Base-by-base conservation (phyloP, 2,113 vertebrate genomes). In the Sakesphorus luctuosus region DNA sequence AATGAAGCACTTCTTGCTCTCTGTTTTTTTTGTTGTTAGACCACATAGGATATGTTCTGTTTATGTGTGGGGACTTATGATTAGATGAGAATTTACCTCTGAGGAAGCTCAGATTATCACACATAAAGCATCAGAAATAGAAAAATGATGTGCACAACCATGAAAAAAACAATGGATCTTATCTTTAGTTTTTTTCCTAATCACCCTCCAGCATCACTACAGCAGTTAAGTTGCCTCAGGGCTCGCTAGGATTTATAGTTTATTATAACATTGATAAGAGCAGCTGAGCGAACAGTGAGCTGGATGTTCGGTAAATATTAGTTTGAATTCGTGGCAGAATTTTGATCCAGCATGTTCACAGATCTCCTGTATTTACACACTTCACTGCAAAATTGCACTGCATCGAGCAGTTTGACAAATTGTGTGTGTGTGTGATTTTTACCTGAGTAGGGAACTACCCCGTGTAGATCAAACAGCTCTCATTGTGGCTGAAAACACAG, bases 1-100 rank as follows among this genome's bases (percentile, higher is more conserved):
- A 97, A 97, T 95, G 96, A 97, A 97, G 94, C 89, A 95, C 95
- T 95, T 92, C 78, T 89, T 93, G 93, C 89, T 91, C 83, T 95
- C 74, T 93, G 33, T 25, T 92, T 92, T 92, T 92, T 72, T 56
- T 95, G 90, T 96, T 97, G 91, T 93, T 96, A 96, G 94, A 96
- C 94, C 95, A 97, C 95, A 96, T 95, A 97, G 96, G 97, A 97
- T 91, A 96, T 81, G 87, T 95, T 96, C 95, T 97, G 95, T 96
- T 97, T 96, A 97, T 97, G 93, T 96, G 97, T 93, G 82, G 95
- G 90, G 97, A 97, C 79, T 97, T 89, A 88, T 87, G 97, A 97
- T 97, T 97, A 97, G 96, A 97, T 96, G 95, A 96, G 94, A 97
- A 97, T 95, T 97, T 97, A 97, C 95, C 96, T 96, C 97, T 97